phyloP scores from a whole-genome alignment of 1,140 invertebrate species.

The Zaprionus kolodkinae region DNA sequence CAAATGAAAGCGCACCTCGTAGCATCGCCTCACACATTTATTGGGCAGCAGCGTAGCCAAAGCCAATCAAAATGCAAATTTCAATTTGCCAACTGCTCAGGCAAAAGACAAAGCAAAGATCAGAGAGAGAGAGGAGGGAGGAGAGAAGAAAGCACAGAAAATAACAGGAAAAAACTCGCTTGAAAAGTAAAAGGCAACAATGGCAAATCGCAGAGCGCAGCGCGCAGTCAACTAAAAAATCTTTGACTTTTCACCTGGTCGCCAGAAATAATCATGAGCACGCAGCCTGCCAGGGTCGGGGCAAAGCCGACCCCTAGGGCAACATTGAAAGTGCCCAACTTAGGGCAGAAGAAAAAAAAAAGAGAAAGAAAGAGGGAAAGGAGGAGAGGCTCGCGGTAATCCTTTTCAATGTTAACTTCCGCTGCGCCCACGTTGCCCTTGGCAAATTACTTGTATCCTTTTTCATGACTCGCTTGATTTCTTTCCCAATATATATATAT shows the following conservation, averaged over 20 bases:
- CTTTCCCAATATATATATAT: constrained; percentile 36
- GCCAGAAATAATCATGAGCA: constrained; percentile 38
- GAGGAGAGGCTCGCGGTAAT: constrained; percentile 63
- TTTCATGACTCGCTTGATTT: constrained; percentile 65
- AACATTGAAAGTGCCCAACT: constrained; percentile 29
- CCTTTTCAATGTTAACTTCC: constrained; percentile 81
- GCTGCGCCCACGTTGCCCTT: constrained; percentile 66
- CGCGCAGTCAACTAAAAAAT: constrained; percentile 54
- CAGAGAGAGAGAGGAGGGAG: not conserved
- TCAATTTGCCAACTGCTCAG: constrained; percentile 68
- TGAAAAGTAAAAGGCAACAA: constrained; percentile 8
- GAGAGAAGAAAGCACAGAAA: constrained; percentile 14
- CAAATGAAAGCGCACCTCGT: constrained; percentile 51
- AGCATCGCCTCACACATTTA: constrained; percentile 38
- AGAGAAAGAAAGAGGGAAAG: not conserved
- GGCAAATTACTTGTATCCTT: constrained; percentile 79
- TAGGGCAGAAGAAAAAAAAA: too few relatives aligned
- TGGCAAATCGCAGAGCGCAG: constrained; percentile 30
- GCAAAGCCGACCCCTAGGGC: constrained; percentile 26
- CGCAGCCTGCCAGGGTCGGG: constrained; percentile 18
- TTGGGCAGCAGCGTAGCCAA: constrained; percentile 20
- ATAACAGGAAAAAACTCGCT: constrained; percentile 10
- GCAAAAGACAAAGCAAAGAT: constrained; percentile 29
- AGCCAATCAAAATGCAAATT: constrained; percentile 80
- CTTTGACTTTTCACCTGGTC: constrained; percentile 74